Percentiles rank a stretch among this genome's conserved stretches.
phyloP scores from a whole-genome alignment of 1,140 invertebrate genomes.

The Caenorhabditis tropicalis region DNA sequence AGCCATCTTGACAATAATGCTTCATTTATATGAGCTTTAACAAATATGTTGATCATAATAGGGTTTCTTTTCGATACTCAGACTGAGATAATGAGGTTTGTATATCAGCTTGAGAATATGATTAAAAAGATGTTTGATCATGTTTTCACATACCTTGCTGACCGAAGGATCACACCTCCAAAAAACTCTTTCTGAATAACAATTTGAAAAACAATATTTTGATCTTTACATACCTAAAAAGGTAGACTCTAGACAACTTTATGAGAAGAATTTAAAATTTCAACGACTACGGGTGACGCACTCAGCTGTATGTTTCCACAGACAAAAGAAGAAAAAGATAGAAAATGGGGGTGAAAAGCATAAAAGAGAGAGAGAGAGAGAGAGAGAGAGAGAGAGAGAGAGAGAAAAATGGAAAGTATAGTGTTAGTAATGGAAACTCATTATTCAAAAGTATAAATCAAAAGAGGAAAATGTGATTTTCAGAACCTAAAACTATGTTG shows the following conservation, averaged over 20 bases:
- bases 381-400: neutral
- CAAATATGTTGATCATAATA: neutral
- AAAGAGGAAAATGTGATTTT: neutral
- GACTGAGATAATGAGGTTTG: neutral
- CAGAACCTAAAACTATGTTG: neutral
- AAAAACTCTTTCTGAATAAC: too few relatives aligned
- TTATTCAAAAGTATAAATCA: constrained; percentile 23
- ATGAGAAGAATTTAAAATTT: neutral
- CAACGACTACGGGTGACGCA: neutral
- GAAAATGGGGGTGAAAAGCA: too few relatives aligned
- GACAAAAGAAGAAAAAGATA: neutral
- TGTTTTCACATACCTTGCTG: too few relatives aligned
- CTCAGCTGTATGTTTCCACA: neutral
- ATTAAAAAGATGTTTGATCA: too few relatives aligned
- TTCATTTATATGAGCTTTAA: neutral
- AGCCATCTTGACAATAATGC: neutral
- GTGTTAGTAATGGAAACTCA: neutral
- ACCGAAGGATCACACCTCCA: too few relatives aligned
- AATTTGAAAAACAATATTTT: neutral
- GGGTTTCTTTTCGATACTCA: neutral
- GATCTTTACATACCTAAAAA: neutral
- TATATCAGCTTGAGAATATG: too few relatives aligned
- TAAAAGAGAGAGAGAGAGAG: neutral
- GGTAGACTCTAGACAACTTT: constrained; percentile 11
- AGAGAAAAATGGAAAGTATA: neutral